Conservation (phyloP, 2,888 invertebrate species). For the Callosobruchus maculatus region DNA sequence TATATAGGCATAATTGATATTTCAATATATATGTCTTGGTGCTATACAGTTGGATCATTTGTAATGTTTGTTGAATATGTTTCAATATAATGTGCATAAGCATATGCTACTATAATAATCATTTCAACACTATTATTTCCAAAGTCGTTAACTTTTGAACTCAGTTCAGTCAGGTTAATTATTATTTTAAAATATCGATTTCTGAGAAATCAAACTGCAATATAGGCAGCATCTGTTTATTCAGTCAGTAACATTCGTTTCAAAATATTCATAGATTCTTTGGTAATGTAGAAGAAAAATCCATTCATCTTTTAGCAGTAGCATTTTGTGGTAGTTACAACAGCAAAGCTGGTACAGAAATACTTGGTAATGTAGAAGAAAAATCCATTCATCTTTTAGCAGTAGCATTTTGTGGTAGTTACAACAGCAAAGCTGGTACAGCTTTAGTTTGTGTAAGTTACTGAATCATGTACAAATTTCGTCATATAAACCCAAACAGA, state of each 20-base stretch:
- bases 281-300: not conserved
- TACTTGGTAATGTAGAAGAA: not conserved
- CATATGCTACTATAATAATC: no score
- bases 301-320: not conserved
- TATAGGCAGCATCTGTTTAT: no score
- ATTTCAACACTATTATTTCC: no score
- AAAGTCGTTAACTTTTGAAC: no score
- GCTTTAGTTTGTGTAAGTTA: not conserved
- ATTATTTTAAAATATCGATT: no score
- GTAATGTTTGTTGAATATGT: not conserved
- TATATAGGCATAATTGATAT: not conserved
- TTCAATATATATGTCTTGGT: not conserved
- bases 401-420: not conserved
- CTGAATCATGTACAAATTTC: not conserved
- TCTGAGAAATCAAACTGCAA: no score
- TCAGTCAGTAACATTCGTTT: no score
- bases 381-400: not conserved
- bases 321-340: not conserved
- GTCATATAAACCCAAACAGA: not conserved
- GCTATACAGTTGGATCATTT: not conserved
- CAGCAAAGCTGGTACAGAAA: not conserved
- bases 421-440: not conserved
- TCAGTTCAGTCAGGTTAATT: no score
- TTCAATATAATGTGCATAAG: not conserved
- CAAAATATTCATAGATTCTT: no score